These are phyloP conservation scores for Cephalopterus ornatus DNA, from an alignment of 2,113 vertebrate genomes.

Conservation along the genomic window DNA sequence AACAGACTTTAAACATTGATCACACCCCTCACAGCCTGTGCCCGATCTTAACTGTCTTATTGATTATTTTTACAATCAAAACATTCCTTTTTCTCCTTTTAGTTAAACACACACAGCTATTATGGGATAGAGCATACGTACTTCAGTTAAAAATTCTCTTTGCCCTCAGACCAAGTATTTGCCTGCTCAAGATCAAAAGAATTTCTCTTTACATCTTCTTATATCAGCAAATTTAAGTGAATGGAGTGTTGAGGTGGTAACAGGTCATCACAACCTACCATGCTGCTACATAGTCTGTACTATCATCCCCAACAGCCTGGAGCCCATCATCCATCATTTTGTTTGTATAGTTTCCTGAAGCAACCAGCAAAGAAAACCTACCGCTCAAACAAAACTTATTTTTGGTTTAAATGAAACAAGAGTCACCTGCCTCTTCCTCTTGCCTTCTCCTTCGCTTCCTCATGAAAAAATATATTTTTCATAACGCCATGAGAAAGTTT, in stretches of 20 bases:
- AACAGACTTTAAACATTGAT: neutral
- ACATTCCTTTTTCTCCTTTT: neutral
- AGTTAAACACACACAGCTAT: neutral
- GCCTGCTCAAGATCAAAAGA: neutral
- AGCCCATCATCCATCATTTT: neutral
- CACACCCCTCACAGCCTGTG: neutral
- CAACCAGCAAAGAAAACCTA: neutral
- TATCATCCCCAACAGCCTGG: neutral
- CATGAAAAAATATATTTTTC: neutral
- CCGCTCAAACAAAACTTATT: neutral
- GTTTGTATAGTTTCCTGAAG: neutral
- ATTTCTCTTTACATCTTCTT: neutral
- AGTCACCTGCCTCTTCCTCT: neutral
- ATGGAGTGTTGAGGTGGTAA: neutral
- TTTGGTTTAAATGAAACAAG: neutral
- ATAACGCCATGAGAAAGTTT: neutral
- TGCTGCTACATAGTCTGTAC: neutral
- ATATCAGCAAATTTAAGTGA: neutral
- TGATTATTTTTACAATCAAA: neutral
- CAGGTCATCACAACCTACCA: too few species aligned
- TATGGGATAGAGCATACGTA: accelerated
- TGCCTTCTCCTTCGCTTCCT: neutral
- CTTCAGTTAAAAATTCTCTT: neutral
- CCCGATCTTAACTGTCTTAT: neutral
- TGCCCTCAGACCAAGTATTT: neutral